Evolutionary conservation across 1,140 invertebrate genomes (phyloP).

Genomic region (Marisa cornuarietis): DNA sequence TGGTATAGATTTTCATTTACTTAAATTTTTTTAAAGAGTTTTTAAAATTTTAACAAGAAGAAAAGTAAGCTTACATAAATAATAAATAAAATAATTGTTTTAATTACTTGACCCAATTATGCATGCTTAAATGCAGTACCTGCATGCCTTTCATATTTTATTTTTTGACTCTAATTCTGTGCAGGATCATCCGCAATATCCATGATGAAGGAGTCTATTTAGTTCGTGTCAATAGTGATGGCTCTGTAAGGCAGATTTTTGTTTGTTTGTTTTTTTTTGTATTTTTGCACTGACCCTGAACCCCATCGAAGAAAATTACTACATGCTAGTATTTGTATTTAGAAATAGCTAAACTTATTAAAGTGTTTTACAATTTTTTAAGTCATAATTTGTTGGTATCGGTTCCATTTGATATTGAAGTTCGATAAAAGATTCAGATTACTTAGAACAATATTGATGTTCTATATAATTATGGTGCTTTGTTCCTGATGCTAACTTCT

Average conservation of each 20-base stretch:
- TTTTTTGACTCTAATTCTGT: not conserved
- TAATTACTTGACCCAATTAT: not conserved
- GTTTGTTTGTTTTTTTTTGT: not conserved
- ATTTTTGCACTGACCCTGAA: not conserved
- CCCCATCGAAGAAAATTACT: not conserved
- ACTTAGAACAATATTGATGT: not conserved
- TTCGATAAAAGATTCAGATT: too few relatives aligned
- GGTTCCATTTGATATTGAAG: too few relatives aligned
- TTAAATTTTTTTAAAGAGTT: too few relatives aligned
- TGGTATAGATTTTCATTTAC: too few relatives aligned
- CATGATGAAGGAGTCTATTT: slow-evolving; percentile 8
- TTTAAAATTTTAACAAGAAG: too few relatives aligned
- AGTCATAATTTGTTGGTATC: too few relatives aligned
- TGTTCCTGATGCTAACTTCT: not conserved
- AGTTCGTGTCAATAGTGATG: slow-evolving; percentile 8
- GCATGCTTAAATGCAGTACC: not conserved
- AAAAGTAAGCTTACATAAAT: not conserved
- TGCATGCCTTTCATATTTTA: not conserved
- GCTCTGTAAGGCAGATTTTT: not conserved
- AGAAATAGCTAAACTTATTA: too few relatives aligned
- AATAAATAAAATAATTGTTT: not conserved
- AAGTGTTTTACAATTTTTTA: not conserved
- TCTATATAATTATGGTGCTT: too few relatives aligned
- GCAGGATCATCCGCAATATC: slow-evolving; percentile 8
- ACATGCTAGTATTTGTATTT: not conserved